Conservation (phyloP, 2,888 invertebrate species). For the Xestia c-nigrum region DNA sequence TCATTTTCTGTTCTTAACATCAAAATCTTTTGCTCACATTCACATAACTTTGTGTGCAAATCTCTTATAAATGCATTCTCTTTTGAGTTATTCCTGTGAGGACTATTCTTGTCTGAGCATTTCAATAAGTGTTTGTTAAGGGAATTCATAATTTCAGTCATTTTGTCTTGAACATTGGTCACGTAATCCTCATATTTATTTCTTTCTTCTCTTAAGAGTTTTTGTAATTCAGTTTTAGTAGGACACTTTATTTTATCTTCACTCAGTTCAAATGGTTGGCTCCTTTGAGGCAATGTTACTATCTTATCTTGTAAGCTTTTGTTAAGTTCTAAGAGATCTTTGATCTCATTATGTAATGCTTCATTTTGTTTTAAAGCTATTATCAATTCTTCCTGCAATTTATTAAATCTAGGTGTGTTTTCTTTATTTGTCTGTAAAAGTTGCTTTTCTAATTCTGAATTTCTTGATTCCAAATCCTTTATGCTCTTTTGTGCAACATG, state of each 20-base stretch:
- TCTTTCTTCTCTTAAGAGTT: slow-evolving; percentile 84
- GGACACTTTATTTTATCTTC: slow-evolving; percentile 75
- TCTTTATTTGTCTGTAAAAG: slow-evolving; percentile 80
- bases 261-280: slow-evolving; percentile 69
- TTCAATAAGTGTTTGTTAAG: slow-evolving; percentile 80
- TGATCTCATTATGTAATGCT: slow-evolving; percentile 85
- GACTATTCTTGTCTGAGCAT: slow-evolving; percentile 72
- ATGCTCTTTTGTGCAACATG: slow-evolving; percentile 90
- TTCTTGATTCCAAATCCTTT: slow-evolving; percentile 83
- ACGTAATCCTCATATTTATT: slow-evolving; percentile 85
- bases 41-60: slow-evolving; percentile 85
- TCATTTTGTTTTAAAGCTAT: slow-evolving; percentile 82
- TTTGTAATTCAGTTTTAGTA: slow-evolving; percentile 82
- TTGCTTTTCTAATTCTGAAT: slow-evolving; percentile 90
- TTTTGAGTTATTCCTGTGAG: slow-evolving; percentile 65
- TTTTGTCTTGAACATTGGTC: slow-evolving; percentile 79
- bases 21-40: slow-evolving; percentile 87
- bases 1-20: slow-evolving; percentile 88
- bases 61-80: slow-evolving; percentile 82
- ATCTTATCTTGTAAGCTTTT: slow-evolving; percentile 87
- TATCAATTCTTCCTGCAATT: slow-evolving; percentile 76
- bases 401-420: slow-evolving; percentile 65
- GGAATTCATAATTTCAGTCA: slow-evolving; percentile 81
- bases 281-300: slow-evolving; percentile 74
- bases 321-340: slow-evolving; percentile 86